Percentiles rank a stretch among this genome's conserved stretches.
These are phyloP conservation scores for Halictus ligatus DNA, from an alignment of 2,888 invertebrate genomes.

Conservation along the genomic window DNA sequence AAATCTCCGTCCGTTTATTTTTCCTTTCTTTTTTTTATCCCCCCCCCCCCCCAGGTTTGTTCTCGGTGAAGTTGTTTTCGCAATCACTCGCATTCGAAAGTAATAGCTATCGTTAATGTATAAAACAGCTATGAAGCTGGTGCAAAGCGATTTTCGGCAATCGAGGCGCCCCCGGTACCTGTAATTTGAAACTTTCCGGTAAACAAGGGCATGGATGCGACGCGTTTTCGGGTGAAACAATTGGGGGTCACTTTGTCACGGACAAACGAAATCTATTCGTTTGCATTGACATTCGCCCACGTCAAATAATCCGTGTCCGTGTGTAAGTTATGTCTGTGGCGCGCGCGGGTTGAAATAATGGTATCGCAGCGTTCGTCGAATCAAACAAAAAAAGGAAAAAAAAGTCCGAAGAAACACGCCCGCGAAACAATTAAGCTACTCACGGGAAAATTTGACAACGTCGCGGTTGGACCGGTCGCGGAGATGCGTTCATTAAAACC, in stretches of 20 bases:
- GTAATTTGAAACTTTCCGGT: conserved; percentile 60
- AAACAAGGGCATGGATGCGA: conserved; percentile 57
- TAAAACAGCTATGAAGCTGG: conserved; percentile 36
- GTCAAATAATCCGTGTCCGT: conserved; percentile 53
- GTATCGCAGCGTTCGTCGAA: neutral
- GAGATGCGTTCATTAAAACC: conserved; percentile 68
- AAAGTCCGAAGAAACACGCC: too few relatives aligned
- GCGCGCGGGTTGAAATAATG: neutral
- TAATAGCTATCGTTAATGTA: conserved; percentile 1
- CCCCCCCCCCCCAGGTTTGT: too few relatives aligned
- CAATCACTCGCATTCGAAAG: neutral
- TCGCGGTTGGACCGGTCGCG: conserved; percentile 17
- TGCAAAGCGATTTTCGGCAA: conserved; percentile 46
- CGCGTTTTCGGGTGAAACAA: conserved; percentile 55
- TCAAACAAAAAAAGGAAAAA: neutral
- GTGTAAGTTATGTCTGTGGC: neutral
- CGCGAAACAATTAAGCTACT: conserved; percentile 21
- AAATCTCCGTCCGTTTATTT: neutral
- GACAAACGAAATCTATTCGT: conserved; percentile 63
- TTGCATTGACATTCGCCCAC: conserved; percentile 65
- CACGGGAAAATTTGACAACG: conserved; percentile 28
- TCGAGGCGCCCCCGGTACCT: conserved; percentile 34
- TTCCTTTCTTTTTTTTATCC: neutral
- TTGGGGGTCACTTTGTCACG: conserved; percentile 64
- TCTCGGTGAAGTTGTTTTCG: conserved; percentile 14